Base-by-base conservation (phyloP, 1,140 invertebrate genomes). In the Metaphire vulgaris region DNA sequence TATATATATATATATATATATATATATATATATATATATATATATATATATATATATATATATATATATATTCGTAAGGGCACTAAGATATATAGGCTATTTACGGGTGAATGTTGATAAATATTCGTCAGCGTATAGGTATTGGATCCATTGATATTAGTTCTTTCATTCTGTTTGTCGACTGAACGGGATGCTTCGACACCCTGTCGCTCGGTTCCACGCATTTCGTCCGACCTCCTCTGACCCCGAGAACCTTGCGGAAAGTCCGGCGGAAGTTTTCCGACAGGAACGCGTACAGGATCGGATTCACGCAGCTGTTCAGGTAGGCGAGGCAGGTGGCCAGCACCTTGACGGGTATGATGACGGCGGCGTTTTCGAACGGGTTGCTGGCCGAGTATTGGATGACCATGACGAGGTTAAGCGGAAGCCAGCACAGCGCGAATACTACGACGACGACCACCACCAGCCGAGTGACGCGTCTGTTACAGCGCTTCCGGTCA, bases 391-490 rank as follows among this genome's bases (percentile, higher is more conserved):
- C 82, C 41, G 41, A 56, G 76, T 81, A 79, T 72, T 85, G 85
- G 69, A 85, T 70, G 74, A 87, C 83, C 73, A 87, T 84, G 83
- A 89, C 83, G 12, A 89, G 83, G 89, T 97, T 95, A 82, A 97
- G 93, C 1, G 96, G 96, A 80, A 92, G 91, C 96, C 96, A 98
- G 87, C 95, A 97, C 34, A 96, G 88, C 12, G 95, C 95, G 85
- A 98, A 98, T 34, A 96, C 94, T 29, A 94, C 90, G 0, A 97
- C 94, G 21, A 98, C 94, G 29, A 96, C 92, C 33, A 97, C 89
- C 12, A 98, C 94, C 90, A 98, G 92, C 76, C 93, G 88, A 0
- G 95, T 98, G 0, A 97, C 96, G n/a, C 72, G 73, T 56, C 21
- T 56, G 41, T 56, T 56, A 6, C 6, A 56, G 6, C 41, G 41